Conservation (phyloP, 1,140 invertebrate genomes). For the Pentalonia nigronervosa region DNA sequence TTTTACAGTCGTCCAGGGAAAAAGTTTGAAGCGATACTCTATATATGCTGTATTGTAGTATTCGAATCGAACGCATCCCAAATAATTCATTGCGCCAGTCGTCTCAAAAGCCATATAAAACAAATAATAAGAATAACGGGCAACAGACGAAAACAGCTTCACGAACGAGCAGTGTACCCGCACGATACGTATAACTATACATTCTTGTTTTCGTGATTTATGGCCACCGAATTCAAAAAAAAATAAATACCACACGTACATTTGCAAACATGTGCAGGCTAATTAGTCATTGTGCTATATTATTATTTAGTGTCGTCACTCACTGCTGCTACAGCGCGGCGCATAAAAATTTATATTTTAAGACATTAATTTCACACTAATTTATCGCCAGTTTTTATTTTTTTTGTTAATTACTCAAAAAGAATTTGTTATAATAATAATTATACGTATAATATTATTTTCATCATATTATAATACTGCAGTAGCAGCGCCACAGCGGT, state of each 20-base stretch:
- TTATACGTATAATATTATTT: neutral
- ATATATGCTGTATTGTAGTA: too few species aligned
- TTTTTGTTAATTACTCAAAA: neutral
- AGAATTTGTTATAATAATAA: neutral
- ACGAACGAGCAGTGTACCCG: neutral
- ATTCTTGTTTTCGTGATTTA: slow-evolving; percentile 25
- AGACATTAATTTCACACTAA: slow-evolving; percentile 40
- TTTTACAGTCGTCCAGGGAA: neutral
- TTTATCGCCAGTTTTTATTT: slow-evolving; percentile 31
- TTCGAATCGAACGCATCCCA: neutral
- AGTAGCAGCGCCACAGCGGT: neutral
- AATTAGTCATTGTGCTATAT: slow-evolving; percentile 30
- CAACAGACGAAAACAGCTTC: neutral
- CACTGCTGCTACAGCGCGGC: neutral
- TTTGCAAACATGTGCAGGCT: slow-evolving; percentile 18
- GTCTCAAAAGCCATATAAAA: neutral
- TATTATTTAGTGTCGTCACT: neutral
- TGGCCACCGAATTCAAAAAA: neutral
- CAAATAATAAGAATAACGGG: neutral
- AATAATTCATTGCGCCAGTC: neutral
- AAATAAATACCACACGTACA: neutral
- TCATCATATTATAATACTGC: neutral
- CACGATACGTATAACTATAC: neutral
- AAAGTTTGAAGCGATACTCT: neutral
- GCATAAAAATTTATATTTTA: slow-evolving; percentile 22